Conservation (phyloP, 2,888 invertebrate genomes). For the Zele albiditarsus region DNA sequence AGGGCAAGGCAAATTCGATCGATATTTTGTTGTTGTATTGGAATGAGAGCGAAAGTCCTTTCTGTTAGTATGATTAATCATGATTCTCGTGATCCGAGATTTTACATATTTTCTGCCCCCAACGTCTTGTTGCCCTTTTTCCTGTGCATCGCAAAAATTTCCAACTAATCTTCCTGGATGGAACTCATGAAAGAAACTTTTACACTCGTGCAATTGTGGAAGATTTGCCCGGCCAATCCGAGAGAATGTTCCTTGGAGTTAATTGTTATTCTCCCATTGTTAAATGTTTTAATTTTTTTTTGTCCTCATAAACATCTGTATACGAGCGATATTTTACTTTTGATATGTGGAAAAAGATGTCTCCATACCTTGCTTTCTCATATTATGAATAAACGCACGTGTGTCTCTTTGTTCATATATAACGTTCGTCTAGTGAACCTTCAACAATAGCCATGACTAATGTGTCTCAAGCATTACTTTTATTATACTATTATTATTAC, state of each 20-base stretch:
- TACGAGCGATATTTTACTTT: neutral
- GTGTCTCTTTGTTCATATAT: neutral
- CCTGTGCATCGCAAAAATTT: too few species aligned
- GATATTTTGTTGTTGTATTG: constrained; percentile 40
- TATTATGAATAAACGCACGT: neutral
- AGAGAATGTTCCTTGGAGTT: neutral
- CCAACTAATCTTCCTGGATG: too few species aligned
- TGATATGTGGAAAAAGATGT: neutral
- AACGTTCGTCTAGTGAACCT: neutral
- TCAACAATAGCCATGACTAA: neutral
- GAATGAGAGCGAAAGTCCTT: constrained; percentile 24
- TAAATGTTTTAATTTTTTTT: neutral
- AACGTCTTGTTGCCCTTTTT: too few species aligned
- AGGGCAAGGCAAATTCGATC: constrained; percentile 35
- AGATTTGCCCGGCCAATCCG: neutral
- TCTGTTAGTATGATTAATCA: neutral
- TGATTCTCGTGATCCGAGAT: neutral
- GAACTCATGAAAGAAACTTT: neutral
- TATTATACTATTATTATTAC: neutral
- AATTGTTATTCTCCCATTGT: neutral
- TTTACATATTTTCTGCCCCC: too few species aligned
- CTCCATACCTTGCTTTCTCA: neutral
- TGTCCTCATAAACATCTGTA: neutral
- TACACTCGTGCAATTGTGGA: neutral
- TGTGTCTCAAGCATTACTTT: neutral